Conservation (phyloP, 2,113 vertebrate genomes). For the Raja brachyura region DNA sequence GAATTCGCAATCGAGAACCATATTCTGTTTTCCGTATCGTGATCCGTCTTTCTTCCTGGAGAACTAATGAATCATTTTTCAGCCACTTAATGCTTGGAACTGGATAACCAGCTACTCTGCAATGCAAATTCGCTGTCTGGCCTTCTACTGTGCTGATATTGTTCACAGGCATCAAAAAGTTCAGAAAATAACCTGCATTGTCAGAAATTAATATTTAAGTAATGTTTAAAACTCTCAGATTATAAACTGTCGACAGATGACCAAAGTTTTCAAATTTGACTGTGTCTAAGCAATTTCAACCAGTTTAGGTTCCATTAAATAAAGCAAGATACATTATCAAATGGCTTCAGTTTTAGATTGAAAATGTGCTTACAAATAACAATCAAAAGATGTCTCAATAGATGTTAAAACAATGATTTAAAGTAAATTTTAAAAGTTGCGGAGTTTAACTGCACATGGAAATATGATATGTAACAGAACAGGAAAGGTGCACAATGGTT, state of each 20-base stretch:
- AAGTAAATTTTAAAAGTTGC: too few relatives aligned
- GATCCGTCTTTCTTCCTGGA: conserved; percentile 80
- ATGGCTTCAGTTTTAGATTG: too few relatives aligned
- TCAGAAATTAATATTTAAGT: neutral
- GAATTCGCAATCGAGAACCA: conserved; percentile 83
- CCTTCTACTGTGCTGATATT: conserved; percentile 92
- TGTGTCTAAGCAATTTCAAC: neutral
- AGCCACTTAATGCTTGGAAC: conserved; percentile 78
- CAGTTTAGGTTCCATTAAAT: too few relatives aligned
- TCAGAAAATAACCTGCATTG: conserved; percentile 74
- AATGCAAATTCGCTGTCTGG: conserved; percentile 83
- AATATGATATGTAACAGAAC: too few relatives aligned
- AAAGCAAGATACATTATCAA: too few relatives aligned
- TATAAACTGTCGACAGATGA: neutral
- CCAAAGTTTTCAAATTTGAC: neutral
- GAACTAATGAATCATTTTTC: conserved; percentile 85
- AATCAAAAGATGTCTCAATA: too few relatives aligned
- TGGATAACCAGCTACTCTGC: conserved; percentile 82
- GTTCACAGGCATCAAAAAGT: conserved; percentile 83
- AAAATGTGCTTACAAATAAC: too few relatives aligned
- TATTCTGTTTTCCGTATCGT: conserved; percentile 83
- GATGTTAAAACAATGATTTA: too few relatives aligned
- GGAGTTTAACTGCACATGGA: too few relatives aligned
- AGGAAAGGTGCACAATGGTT: too few relatives aligned
- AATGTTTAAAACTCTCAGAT: neutral